These are phyloP conservation scores for Alcedo atthis DNA, from an alignment of 2,797 vertebrate species.

Conservation along the genomic window DNA sequence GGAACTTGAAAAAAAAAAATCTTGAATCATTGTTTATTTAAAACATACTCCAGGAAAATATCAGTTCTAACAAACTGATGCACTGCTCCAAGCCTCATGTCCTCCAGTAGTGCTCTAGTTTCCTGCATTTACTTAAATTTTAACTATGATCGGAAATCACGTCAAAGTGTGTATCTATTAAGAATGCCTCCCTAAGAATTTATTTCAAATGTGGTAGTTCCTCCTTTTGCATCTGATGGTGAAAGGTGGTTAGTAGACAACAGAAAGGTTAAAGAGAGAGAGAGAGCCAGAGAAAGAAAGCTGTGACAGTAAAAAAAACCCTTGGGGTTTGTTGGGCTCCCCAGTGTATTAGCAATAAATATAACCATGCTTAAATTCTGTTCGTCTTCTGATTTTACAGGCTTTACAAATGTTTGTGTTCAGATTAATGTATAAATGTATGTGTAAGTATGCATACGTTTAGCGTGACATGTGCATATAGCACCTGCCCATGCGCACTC, in stretches of 20 bases:
- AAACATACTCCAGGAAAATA: neutral
- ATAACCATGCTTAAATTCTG: neutral
- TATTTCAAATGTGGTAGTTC: neutral
- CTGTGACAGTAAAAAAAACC: conserved; percentile 67
- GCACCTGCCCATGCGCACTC: neutral
- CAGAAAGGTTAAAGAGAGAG: neutral
- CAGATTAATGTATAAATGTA: conserved; percentile 31
- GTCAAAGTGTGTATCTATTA: neutral
- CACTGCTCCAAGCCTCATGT: neutral
- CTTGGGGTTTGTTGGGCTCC: conserved; percentile 19
- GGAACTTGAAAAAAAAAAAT: neutral
- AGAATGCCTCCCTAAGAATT: neutral
- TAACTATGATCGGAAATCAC: neutral
- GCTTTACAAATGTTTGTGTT: conserved; percentile 38
- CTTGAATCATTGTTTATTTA: neutral
- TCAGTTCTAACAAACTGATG: neutral
- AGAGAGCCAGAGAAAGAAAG: neutral
- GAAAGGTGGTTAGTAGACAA: neutral
- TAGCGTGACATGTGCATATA: fast-evolving
- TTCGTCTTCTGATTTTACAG: conserved; percentile 21
- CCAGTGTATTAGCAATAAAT: conserved; percentile 36
- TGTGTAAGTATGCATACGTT: conserved; percentile 33
- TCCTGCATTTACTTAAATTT: neutral
- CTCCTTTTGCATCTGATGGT: neutral
- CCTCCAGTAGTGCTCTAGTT: neutral